Conservation (phyloP, 2,113 vertebrate species). For the Mesitornis unicolor region DNA sequence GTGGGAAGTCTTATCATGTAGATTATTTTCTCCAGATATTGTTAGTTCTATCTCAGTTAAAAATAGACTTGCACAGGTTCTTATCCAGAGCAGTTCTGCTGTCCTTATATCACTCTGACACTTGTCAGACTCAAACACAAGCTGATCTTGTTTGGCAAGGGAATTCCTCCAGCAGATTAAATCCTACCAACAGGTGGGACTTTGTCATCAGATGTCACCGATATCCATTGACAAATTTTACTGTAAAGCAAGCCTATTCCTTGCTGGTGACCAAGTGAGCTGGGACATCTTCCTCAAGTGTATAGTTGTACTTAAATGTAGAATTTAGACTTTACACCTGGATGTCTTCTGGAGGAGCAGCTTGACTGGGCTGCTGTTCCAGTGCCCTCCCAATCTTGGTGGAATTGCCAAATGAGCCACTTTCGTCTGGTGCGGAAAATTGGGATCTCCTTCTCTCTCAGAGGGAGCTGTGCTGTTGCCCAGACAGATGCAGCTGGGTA, state of each 20-base stretch:
- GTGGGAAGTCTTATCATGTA: not conserved
- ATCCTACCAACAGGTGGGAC: not conserved
- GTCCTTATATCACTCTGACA: not conserved
- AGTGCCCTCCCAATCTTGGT: not conserved
- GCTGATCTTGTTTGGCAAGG: not conserved
- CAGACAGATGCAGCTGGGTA: not conserved
- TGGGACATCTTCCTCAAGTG: not conserved
- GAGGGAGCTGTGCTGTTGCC: accelerated
- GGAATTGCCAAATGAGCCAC: not conserved
- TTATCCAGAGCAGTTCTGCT: not conserved
- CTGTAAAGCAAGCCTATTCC: not conserved
- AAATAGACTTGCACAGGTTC: not conserved
- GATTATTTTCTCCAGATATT: not conserved
- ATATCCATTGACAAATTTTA: not conserved
- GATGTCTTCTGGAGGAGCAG: not conserved
- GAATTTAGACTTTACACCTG: not conserved
- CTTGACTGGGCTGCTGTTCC: not conserved
- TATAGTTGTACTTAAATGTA: not conserved
- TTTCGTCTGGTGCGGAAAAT: not conserved
- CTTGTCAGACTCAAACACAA: no score
- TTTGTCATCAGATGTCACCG: not conserved
- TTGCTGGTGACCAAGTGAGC: not conserved
- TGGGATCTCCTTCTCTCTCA: not conserved
- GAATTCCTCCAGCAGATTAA: not conserved
- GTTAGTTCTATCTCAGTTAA: not conserved